Percentiles rank a stretch among this genome's conserved stretches.
These are phyloP conservation scores for Oreochromis niloticus DNA, from an alignment of 2,113 vertebrate species.

Conservation along the genomic window DNA sequence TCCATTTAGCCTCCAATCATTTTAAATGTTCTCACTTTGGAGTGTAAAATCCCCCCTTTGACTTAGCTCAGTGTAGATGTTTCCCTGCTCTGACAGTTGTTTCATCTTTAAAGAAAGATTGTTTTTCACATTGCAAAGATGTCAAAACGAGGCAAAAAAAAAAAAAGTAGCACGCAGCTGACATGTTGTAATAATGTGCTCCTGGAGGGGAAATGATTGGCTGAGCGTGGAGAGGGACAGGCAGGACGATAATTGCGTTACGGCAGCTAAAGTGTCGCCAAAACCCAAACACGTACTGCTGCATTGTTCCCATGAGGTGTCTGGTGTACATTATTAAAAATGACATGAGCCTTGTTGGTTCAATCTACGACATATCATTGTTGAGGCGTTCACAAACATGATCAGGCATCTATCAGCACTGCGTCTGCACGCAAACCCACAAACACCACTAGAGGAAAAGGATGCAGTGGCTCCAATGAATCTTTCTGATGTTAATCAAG, in stretches of 20 bases:
- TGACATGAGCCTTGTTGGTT: slow-evolving; percentile 48
- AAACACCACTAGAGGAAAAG: not conserved
- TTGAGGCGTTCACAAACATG: slow-evolving; percentile 8
- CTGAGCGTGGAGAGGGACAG: not conserved
- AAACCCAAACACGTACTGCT: not conserved
- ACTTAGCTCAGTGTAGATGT: not conserved
- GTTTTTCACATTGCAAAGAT: not conserved
- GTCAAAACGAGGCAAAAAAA: not conserved
- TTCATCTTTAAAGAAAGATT: slow-evolving; percentile 23
- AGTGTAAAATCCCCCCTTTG: not conserved
- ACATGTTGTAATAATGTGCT: not conserved
- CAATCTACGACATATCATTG: slow-evolving; percentile 31
- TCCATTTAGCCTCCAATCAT: slow-evolving; percentile 6
- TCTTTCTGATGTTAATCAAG: slow-evolving; percentile 29
- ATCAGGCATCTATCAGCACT: not conserved
- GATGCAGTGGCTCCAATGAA: slow-evolving; percentile 1
- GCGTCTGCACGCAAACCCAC: not conserved
- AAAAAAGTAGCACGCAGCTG: not conserved
- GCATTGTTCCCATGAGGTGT: not conserved
- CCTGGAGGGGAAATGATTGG: slow-evolving; percentile 17
- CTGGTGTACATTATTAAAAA: slow-evolving; percentile 47
- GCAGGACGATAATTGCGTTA: slow-evolving; percentile 21
- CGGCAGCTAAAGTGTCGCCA: not conserved
- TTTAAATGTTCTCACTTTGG: not conserved
- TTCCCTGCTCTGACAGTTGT: not conserved